Evolutionary conservation across 1,140 invertebrate species (phyloP).

Genomic region (Procambarus virginalis): DNA sequence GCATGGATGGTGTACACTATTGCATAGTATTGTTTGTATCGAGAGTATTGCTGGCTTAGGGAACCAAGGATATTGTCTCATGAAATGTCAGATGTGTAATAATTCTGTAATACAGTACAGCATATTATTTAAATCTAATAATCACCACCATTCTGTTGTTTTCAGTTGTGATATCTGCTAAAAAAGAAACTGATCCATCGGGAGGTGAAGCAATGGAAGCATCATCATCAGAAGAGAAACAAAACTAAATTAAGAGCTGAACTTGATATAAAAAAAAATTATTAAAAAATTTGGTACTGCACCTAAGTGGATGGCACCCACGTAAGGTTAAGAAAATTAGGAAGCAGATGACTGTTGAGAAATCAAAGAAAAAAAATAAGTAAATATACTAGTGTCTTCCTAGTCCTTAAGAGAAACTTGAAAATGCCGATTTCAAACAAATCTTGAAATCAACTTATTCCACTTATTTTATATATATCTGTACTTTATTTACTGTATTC

Average conservation of each 20-base stretch:
- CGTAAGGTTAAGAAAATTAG: constrained; percentile 13
- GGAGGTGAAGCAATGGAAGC: not conserved
- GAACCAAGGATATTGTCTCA: too few species aligned
- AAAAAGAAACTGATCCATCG: not conserved
- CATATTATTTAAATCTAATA: too few species aligned
- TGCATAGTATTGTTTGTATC: too few species aligned
- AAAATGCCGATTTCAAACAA: not conserved
- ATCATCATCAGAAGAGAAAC: not conserved
- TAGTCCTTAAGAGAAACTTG: not conserved
- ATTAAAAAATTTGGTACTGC: not conserved
- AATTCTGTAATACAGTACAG: too few species aligned
- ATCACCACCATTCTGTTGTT: not conserved
- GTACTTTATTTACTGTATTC: too few species aligned
- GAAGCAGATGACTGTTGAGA: not conserved
- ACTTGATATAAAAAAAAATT: too few species aligned
- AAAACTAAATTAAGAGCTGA: not conserved
- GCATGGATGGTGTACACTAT: too few species aligned
- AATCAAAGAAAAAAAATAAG: not conserved
- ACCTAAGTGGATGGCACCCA: constrained; percentile 25
- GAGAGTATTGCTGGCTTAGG: too few species aligned
- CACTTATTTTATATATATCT: too few species aligned
- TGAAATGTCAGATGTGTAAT: too few species aligned
- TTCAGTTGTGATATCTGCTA: not conserved
- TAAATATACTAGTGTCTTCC: not conserved
- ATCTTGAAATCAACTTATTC: too few species aligned